A percentile compares a stretch with the other conserved stretches of the same genome.
Conservation (phyloP, 2,797 vertebrate genomes). For the Poeciliopsis turneri region DNA sequence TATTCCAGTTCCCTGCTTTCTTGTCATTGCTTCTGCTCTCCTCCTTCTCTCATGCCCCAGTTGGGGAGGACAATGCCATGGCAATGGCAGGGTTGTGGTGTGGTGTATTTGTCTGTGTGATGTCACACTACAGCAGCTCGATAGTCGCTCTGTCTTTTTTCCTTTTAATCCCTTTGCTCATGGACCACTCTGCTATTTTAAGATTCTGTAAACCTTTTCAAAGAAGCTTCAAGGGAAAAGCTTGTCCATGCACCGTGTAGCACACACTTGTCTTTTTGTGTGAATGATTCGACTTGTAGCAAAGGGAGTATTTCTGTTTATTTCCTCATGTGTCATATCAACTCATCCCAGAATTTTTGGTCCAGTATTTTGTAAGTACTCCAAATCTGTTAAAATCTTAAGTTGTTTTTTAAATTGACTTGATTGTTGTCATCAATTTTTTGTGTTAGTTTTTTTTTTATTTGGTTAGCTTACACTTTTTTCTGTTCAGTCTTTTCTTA, state of each 20-base stretch:
- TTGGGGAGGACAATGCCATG: constrained; percentile 74
- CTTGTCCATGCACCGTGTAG: constrained; percentile 52
- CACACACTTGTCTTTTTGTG: constrained; percentile 15
- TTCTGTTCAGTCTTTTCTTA: no score
- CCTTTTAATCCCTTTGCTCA: constrained; percentile 72
- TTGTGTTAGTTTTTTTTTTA: no score
- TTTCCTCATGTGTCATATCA: constrained; percentile 22
- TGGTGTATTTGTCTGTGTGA: constrained; percentile 59
- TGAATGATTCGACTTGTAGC: constrained; percentile 17
- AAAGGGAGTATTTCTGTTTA: constrained; percentile 13
- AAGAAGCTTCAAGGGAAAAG: constrained; percentile 64
- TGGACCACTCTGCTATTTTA: constrained; percentile 78
- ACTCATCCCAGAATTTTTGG: constrained; percentile 18
- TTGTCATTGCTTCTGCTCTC: constrained; percentile 45
- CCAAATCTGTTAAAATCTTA: not conserved
- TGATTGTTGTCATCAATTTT: no score
- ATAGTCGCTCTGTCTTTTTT: constrained; percentile 72
- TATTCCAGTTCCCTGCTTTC: constrained; percentile 51
- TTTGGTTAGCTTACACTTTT: no score
- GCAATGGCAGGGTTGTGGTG: constrained; percentile 51
- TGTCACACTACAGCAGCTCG: constrained; percentile 67
- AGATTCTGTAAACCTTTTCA: constrained; percentile 79
- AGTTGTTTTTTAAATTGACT: no score
- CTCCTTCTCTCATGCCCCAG: constrained; percentile 76
- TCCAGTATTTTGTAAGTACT: constrained; percentile 11